These are phyloP conservation scores for Andrena minutula DNA, from an alignment of 2,888 invertebrate species.

Conservation along the genomic window DNA sequence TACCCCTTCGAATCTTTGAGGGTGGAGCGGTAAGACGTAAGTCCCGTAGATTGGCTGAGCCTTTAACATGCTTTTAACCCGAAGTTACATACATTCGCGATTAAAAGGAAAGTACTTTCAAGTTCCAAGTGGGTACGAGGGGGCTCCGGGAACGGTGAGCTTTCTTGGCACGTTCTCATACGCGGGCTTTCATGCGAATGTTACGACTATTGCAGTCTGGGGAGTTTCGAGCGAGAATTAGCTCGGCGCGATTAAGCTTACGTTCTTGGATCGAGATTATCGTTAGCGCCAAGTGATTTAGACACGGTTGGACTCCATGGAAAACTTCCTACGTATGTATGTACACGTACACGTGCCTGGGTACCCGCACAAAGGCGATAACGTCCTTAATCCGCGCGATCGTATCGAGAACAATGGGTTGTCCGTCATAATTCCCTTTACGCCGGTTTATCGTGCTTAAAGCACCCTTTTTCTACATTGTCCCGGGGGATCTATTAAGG, in stretches of 20 bases:
- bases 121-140: slow-evolving; percentile 50
- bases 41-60: slow-evolving; percentile 57
- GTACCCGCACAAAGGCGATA: slow-evolving; percentile 22
- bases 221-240: slow-evolving; percentile 74
- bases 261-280: slow-evolving; percentile 70
- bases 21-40: slow-evolving; percentile 22
- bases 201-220: slow-evolving; percentile 75
- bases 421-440: slow-evolving; percentile 21
- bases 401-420: slow-evolving; percentile 22
- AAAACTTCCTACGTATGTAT: slow-evolving; percentile 53
- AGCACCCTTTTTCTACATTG: slow-evolving; percentile 7
- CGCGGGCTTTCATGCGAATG: slow-evolving; percentile 68
- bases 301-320: slow-evolving; percentile 51
- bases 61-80: slow-evolving; percentile 66
- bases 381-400: slow-evolving; percentile 41
- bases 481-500: not conserved
- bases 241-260: slow-evolving; percentile 72
- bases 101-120: slow-evolving; percentile 69
- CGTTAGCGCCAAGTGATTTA: slow-evolving; percentile 74
- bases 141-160: slow-evolving; percentile 58
- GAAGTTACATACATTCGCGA: slow-evolving; percentile 64
- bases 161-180: slow-evolving; percentile 76
- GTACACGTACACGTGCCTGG: too few species aligned
- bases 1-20: slow-evolving; percentile 25
- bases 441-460: slow-evolving; percentile 9